Base-by-base conservation (phyloP, 2,797 vertebrate genomes). In the Coregonus suidteri region DNA sequence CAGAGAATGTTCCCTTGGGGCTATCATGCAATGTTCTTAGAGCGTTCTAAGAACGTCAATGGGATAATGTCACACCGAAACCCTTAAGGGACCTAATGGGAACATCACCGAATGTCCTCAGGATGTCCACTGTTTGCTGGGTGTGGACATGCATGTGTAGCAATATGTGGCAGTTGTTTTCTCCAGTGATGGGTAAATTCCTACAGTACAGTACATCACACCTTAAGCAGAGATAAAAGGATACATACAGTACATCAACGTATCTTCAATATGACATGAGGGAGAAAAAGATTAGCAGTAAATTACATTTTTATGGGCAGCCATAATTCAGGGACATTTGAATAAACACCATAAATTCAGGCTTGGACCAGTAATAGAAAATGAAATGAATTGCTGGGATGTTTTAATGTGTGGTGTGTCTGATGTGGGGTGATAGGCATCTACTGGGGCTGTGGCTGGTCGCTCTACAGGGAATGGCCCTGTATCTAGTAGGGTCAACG, bases 341-440 rank as follows among this genome's bases (percentile, higher is more conserved):
- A 87, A 86, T 86, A 87, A 88, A 87, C 59, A 56, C 83, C 75
- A 80, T 85, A 66, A 82, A 84, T 83, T 78, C 78, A 71, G 81
- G 68, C 37, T 76, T 79, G 81, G 80, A 73, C 73, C 73, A 25
- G 80, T 84, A 86, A 87, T 84, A 78, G 18, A 76, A 90, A 87
- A 77, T 73, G 41, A 77, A 79, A 83, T 85, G 82, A 81, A 76
- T 81, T 76, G 53, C 47, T 73, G 75, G 62, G 53, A 73, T 59
- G 75, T 78, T 85, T 84, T 81, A 78, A 82, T 83, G 79, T 53
- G 6, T 25, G 25, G 72, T 47, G 62, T 15, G 59, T 77, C 67
- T 78, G 71, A 85, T 81, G 53, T 76, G 71, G 71, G 71, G 53
- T 74, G 83, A 84, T 83, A 75, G 79, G 71, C 69, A 81, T 81